Conservation (phyloP, 2,113 vertebrate species). For the Dicentrarchus labrax region DNA sequence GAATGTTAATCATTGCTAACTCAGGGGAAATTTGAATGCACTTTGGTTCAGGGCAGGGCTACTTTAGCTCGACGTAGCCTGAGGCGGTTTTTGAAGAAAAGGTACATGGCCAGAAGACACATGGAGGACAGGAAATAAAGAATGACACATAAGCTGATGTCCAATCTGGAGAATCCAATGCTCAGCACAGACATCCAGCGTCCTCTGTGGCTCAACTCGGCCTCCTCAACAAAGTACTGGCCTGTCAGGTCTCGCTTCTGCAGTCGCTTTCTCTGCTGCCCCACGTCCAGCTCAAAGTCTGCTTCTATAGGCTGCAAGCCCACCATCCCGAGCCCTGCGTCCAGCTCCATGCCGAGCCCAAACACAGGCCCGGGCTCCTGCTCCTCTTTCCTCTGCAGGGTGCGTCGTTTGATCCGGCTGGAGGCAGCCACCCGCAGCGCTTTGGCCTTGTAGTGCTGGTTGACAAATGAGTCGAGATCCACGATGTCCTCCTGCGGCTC, state of each 20-base stretch:
- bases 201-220: conserved; percentile 40
- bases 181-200: conserved; percentile 88
- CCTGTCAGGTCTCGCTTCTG: conserved; percentile 73
- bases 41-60: conserved; percentile 71
- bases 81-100: conserved; percentile 88
- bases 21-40: accelerated
- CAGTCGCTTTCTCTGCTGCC: conserved; percentile 48
- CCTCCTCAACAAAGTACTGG: conserved; percentile 58
- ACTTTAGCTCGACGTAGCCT: conserved; percentile 75
- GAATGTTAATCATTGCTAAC: neutral
- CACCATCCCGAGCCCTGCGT: conserved; percentile 60
- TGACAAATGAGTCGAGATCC: conserved; percentile 89
- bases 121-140: conserved; percentile 91
- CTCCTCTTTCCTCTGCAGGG: conserved; percentile 71
- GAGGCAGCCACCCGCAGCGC: conserved; percentile 72
- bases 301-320: conserved; percentile 70
- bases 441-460: conserved; percentile 87
- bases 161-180: conserved; percentile 90
- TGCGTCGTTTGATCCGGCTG: conserved; percentile 65
- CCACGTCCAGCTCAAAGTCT: conserved; percentile 25
- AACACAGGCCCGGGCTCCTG: conserved; percentile 53
- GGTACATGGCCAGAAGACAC: conserved; percentile 91
- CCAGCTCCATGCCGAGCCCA: conserved; percentile 58
- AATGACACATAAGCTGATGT: conserved; percentile 91
- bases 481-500: conserved; percentile 85